Evolutionary conservation across 2,113 vertebrate species (phyloP), one percentile per base, ranked within the genome.

Genomic region (Urocitellus parryii): DNA sequence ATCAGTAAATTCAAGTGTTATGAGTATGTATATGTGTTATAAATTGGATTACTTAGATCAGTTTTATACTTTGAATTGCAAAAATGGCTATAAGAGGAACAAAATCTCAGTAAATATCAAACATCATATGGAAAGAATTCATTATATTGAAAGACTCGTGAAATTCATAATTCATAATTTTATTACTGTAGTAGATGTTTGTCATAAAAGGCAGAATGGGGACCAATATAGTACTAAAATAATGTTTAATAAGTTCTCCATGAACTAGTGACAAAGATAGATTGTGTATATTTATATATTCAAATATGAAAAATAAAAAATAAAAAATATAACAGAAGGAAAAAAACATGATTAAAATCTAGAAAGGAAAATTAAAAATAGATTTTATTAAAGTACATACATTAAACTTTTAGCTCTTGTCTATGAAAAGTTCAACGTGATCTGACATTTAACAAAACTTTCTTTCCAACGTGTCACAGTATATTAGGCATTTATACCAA

Each of bases 111-210:
- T 61, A 79, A 82, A 16, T 1, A 74, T 67, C 8, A 79, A 82
- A 16, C 0, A 74, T 67, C 8, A 56, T 74, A 8, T n/a, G 8
- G 27, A 88, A 96, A 93, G 1, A 97, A 78, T 84, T 91, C 17
- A 91, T 85, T 96, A 11, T 22, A 92, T 88, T 92, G n/a, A 74
- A 82, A 95, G 76, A 86, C 17, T 56, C n/a, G 72, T 78, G 29
- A 84, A 65, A 73, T 76, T 89, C 11, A 48, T 68, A 80, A 65
- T 82, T 42, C 32, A 65, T 63, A 85, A 39, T 78, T 94, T 78
- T 93, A 18, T 86, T 89, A 56, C 42, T 37, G 4, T 56, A 79
- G 18, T 63, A 70, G n/a, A 87, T 74, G 8, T 39, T 73, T 79
- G 29, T 56, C 72, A 82, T 61, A 88, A 88, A 88, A 88, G 72